Evolutionary conservation across 2,113 vertebrate genomes (phyloP).

Genomic region (Coryphaenoides rupestris): DNA sequence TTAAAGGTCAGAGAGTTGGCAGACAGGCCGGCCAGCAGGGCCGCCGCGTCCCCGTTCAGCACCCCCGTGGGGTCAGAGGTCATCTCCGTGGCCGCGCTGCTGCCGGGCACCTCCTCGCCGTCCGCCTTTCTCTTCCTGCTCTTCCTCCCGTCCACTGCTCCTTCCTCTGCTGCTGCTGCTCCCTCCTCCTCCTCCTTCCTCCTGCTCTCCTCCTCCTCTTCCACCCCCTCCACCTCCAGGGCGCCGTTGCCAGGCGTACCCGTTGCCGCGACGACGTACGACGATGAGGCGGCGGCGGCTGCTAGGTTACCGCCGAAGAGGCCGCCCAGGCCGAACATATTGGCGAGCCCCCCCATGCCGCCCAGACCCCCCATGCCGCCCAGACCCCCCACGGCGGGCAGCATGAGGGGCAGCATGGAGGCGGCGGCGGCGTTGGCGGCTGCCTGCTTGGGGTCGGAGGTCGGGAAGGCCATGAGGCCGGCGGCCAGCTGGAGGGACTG

Average conservation of each 20-base stretch:
- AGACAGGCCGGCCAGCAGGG: constrained; percentile 83
- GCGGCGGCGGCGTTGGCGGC: constrained; percentile 81
- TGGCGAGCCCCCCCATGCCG: constrained; percentile 46
- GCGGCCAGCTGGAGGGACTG: constrained; percentile 96
- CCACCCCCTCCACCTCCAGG: constrained; percentile 46
- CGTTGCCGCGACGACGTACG: too few species aligned
- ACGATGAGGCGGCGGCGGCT: too few species aligned
- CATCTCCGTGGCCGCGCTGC: constrained; percentile 64
- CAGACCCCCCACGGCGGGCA: constrained; percentile 91
- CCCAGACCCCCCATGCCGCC: constrained; percentile 88
- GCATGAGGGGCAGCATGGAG: constrained; percentile 92
- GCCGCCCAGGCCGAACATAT: constrained; percentile 60
- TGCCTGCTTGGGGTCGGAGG: constrained; percentile 84
- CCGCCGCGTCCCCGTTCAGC: constrained; percentile 65
- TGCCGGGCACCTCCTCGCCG: background rate
- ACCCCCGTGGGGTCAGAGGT: constrained; percentile 30
- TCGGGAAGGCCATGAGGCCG: constrained; percentile 96
- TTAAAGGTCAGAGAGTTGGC: constrained; percentile 91
- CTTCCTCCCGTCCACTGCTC: constrained; percentile 74
- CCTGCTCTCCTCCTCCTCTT: constrained; percentile 73
- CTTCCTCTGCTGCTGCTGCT: constrained; percentile 35
- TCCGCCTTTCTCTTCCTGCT: constrained; percentile 69
- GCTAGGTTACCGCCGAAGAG: constrained; percentile 23
- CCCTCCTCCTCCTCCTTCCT: constrained; percentile 60
- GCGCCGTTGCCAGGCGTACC: constrained; percentile 49